Conservation (phyloP, 2,888 invertebrate species). For the Dryobota labecula region DNA sequence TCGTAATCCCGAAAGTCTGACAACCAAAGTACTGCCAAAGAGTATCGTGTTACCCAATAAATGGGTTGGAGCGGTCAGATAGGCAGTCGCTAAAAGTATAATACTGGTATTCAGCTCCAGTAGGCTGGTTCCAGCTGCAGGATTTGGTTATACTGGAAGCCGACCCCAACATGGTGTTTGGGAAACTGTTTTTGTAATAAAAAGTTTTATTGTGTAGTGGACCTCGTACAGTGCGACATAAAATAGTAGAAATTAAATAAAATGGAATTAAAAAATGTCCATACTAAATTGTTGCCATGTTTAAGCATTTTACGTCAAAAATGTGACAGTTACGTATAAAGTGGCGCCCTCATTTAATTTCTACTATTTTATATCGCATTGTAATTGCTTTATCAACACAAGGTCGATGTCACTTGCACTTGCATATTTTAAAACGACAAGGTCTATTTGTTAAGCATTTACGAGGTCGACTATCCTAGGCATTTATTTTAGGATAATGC, state of each 20-base stretch:
- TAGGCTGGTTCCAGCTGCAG: too few relatives aligned
- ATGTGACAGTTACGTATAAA: too few relatives aligned
- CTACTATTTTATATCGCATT: too few relatives aligned
- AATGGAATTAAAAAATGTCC: too few relatives aligned
- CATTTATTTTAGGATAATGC: constrained; percentile 9
- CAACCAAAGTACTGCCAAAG: background rate
- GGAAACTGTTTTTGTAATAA: background rate
- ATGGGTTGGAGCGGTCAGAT: background rate
- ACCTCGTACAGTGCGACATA: too few relatives aligned
- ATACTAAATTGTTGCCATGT: too few relatives aligned
- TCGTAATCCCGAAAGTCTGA: background rate
- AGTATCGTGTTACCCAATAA: background rate
- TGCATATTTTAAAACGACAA: too few relatives aligned
- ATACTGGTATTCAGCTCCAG: background rate
- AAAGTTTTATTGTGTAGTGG: background rate
- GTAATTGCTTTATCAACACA: too few relatives aligned
- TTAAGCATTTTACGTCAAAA: too few relatives aligned
- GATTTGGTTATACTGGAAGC: background rate
- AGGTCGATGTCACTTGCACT: too few relatives aligned
- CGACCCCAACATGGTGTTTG: background rate
- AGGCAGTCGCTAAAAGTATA: background rate
- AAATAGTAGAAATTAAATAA: too few relatives aligned
- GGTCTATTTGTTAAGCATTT: background rate
- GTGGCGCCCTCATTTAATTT: too few relatives aligned
- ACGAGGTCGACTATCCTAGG: background rate